Evolutionary conservation across 2,797 vertebrate genomes (phyloP).

Genomic region (Enteromius anoplus): DNA sequence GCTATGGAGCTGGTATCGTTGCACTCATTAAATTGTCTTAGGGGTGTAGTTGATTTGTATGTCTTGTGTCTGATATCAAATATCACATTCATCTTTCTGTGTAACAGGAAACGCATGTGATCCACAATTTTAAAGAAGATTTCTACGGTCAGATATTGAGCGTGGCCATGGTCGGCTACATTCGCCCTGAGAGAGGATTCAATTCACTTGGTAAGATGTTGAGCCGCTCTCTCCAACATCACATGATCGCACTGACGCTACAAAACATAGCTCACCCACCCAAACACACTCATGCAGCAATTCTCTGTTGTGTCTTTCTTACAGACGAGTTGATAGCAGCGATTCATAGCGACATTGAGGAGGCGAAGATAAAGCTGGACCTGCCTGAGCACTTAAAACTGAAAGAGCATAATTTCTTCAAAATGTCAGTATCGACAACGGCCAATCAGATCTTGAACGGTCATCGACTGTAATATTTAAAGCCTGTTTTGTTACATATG

Average conservation of each 20-base stretch:
- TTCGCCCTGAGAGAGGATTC: slow-evolving; percentile 92
- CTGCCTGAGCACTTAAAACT: slow-evolving; percentile 87
- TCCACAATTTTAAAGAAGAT: slow-evolving; percentile 93
- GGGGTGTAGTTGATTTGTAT: neutral
- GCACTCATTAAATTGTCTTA: neutral
- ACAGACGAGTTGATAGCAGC: slow-evolving; percentile 90
- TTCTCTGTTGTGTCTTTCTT: neutral
- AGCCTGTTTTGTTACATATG: slow-evolving; percentile 22
- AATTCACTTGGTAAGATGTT: slow-evolving; percentile 84
- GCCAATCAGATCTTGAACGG: slow-evolving; percentile 82
- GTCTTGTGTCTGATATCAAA: neutral
- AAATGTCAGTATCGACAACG: slow-evolving; percentile 59
- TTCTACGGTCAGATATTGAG: slow-evolving; percentile 94
- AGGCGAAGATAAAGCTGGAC: slow-evolving; percentile 86
- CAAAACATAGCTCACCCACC: slow-evolving; percentile 13
- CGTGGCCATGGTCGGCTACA: slow-evolving; percentile 90
- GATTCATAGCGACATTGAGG: slow-evolving; percentile 90
- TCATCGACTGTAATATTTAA: slow-evolving; percentile 73
- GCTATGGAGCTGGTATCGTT: neutral
- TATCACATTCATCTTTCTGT: slow-evolving; percentile 3
- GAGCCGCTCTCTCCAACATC: neutral
- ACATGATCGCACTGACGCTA: neutral
- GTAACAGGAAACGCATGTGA: slow-evolving; percentile 91
- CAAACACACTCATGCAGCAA: neutral
- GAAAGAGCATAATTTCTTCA: slow-evolving; percentile 90